Percentiles rank a stretch among this genome's conserved stretches.
These are phyloP conservation scores for Lamprologus lemairii DNA, from an alignment of 2,113 vertebrate species.

Conservation along the genomic window DNA sequence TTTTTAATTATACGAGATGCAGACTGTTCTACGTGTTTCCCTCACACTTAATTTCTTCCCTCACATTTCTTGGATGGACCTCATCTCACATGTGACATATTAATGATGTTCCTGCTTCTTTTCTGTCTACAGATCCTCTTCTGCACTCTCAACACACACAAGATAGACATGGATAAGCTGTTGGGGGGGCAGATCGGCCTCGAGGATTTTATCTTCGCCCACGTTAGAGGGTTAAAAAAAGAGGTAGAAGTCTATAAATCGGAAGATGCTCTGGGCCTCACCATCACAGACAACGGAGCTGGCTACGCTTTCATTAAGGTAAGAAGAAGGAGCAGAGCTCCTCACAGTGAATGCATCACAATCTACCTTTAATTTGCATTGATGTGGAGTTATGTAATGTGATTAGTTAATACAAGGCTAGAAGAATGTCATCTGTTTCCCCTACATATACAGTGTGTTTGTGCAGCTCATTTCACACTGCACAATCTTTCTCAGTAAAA, in stretches of 20 bases:
- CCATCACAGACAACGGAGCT: constrained; percentile 91
- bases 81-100: neutral
- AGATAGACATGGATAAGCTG: constrained; percentile 92
- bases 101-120: neutral
- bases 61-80: neutral
- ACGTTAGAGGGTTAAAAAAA: constrained; percentile 86
- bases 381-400: neutral
- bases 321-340: neutral
- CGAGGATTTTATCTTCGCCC: constrained; percentile 96
- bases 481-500: neutral
- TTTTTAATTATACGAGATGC: neutral
- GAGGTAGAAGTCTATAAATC: constrained; percentile 85
- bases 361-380: neutral
- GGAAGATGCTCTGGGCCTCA: constrained; percentile 88
- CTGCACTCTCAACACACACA: constrained; percentile 95
- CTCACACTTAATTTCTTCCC: neutral
- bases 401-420: neutral
- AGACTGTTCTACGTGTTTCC: neutral
- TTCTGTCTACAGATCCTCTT: constrained; percentile 83
- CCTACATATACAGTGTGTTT: neutral
- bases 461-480: neutral
- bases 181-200: constrained; percentile 89
- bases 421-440: neutral
- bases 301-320: constrained; percentile 95
- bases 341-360: neutral